Evolutionary conservation across 2,113 vertebrate genomes (phyloP).

Genomic region (Sebastes schlegelii): DNA sequence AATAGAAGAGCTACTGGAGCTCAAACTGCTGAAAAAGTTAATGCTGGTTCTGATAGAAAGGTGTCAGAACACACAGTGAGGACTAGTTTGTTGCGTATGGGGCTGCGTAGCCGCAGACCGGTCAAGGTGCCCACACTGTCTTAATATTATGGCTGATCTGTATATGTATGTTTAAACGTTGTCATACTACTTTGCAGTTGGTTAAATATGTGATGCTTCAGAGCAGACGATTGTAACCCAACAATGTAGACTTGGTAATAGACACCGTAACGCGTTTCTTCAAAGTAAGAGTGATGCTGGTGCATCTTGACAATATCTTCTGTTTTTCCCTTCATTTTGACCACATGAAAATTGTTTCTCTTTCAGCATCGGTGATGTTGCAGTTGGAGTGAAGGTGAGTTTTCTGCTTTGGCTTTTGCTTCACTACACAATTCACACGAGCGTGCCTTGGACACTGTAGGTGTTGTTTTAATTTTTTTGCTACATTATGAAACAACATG

Average conservation of each 20-base stretch:
- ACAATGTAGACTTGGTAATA: neutral
- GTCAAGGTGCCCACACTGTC: too few relatives aligned
- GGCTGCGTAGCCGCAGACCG: too few relatives aligned
- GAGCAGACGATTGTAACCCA: neutral
- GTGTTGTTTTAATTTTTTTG: neutral
- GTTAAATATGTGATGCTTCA: neutral
- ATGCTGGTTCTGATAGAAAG: too few relatives aligned
- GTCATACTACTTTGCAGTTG: neutral
- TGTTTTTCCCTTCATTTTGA: neutral
- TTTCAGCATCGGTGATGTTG: constrained; percentile 94
- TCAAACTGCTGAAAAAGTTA: too few relatives aligned
- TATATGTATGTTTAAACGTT: too few relatives aligned
- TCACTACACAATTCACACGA: neutral
- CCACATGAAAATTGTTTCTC: neutral
- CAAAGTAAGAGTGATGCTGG: neutral
- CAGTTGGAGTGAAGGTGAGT: constrained; percentile 98
- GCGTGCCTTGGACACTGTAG: neutral
- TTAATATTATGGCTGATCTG: too few relatives aligned
- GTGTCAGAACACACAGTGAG: too few relatives aligned
- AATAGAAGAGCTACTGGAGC: too few relatives aligned
- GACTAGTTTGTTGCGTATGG: too few relatives aligned
- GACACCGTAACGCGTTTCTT: neutral
- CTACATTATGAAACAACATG: constrained; percentile 11
- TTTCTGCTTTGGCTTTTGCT: neutral
- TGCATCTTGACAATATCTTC: neutral